Conservation (phyloP, 2,797 vertebrate genomes). For the Gorsachius magnificus region DNA sequence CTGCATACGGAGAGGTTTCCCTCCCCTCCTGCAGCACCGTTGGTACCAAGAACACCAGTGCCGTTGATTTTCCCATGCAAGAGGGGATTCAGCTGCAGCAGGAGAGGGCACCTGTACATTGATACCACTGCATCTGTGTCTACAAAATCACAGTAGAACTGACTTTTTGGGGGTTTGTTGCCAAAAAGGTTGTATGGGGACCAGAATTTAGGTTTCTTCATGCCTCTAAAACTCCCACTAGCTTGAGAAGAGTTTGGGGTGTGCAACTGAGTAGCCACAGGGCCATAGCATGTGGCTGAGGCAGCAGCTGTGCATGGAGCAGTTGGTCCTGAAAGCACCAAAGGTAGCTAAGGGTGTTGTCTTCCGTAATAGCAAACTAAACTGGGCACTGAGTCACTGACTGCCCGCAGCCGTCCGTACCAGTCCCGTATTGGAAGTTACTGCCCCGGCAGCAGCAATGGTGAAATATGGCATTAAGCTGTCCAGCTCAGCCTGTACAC, state of each 20-base stretch:
- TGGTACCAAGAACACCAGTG: neutral
- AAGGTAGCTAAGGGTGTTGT: constrained; percentile 13
- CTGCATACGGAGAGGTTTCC: neutral
- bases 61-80: neutral
- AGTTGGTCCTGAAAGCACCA: fast-evolving
- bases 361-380: neutral
- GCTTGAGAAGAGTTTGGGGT: neutral
- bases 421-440: neutral
- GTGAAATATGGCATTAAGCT: neutral
- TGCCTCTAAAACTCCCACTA: neutral
- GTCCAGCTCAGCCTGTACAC: neutral
- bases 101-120: neutral
- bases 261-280: neutral
- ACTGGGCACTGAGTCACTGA: neutral
- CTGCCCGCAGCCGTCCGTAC: neutral
- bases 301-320: fast-evolving
- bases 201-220: neutral
- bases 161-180: neutral
- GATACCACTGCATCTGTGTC: neutral
- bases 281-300: neutral
- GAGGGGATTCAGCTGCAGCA: neutral
- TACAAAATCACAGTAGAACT: neutral
- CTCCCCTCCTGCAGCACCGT: fast-evolving
- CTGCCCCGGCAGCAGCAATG: neutral
- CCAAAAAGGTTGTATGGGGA: neutral